Evolutionary conservation across 2,797 vertebrate species (phyloP), one percentile per base, ranked within the genome.

Genomic region (Bovichtus variegatus): DNA sequence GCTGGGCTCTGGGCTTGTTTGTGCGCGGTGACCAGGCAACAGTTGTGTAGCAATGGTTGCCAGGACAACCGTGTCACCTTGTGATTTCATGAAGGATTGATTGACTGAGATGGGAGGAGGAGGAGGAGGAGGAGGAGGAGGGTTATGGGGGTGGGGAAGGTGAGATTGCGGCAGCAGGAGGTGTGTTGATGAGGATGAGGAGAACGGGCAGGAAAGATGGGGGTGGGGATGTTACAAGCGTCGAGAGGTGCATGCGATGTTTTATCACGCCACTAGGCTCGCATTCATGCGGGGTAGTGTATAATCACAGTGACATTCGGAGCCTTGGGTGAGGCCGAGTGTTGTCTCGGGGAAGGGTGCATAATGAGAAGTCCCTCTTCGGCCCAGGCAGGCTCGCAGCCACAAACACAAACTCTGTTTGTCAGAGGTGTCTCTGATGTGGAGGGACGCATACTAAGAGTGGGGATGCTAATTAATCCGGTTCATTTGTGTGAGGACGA

Each of bases 1-100:
- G 65, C 84, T 74, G 76, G 55, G 88, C 79, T 81, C 76, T 5
- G 62, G 78, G 80, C 77, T 86, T 88, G 82, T 89, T 88, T 81
- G 87, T 55, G 51, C 79, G 74, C 16, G 49, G 84, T 88, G 90
- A 77, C 93, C 91, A 89, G 87, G 91, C 92, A 94, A 93, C 92
- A 87, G 91, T 93, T 92, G 86, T 91, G 86, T 87, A 71, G 89
- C 61, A 27, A 73, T 90, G 89, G 93, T 94, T 94, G 70, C 92
- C 90, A 79, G 49, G 93, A 82, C 91, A 85, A 93, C 92, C 44
- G 38, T 91, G 91, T 93, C 93, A 93, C 91, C 90, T 93, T 93
- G 91, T 78, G 89, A 87, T 91, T 92, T 87, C 79, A 84, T 68
- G 80, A 81, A 73, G 85, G 86, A 92, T 89, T 91, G 92, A 94